Conservation (phyloP, 35 echinoderm and acorn worm genomes). For the Diadema setosum region DNA sequence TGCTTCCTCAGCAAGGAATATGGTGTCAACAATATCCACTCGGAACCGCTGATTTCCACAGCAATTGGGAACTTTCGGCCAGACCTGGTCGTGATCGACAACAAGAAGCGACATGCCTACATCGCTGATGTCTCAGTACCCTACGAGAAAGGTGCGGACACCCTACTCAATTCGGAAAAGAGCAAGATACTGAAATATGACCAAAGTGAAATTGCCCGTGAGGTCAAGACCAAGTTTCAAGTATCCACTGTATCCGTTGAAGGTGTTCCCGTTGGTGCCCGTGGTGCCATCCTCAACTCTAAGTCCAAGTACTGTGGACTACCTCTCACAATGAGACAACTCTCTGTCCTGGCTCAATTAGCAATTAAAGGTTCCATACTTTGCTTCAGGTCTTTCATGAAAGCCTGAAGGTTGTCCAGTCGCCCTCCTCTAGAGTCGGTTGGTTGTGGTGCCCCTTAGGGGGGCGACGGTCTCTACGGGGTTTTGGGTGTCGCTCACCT, state of each 20-base stretch:
- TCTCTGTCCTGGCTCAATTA: neutral
- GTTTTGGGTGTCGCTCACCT: neutral
- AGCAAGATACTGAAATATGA: neutral
- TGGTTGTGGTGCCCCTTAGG: neutral
- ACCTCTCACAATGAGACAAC: neutral
- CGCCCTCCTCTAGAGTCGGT: no score
- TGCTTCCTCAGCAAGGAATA: neutral
- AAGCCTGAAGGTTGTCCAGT: neutral
- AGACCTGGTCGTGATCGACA: neutral
- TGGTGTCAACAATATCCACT: neutral
- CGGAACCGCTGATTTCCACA: neutral
- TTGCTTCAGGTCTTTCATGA: neutral
- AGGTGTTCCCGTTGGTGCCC: neutral
- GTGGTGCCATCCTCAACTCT: neutral
- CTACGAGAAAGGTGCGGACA: neutral
- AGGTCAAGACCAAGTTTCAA: neutral
- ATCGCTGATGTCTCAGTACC: neutral
- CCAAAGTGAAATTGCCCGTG: neutral
- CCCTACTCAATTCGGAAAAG: neutral
- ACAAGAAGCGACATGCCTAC: neutral
- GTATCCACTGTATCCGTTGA: neutral
- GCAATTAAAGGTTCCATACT: neutral
- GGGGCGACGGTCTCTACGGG: neutral
- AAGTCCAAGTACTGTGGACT: neutral
- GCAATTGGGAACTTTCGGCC: neutral